Evolutionary conservation across 2,797 vertebrate genomes (phyloP).

Genomic region (Florisuga fusca): DNA sequence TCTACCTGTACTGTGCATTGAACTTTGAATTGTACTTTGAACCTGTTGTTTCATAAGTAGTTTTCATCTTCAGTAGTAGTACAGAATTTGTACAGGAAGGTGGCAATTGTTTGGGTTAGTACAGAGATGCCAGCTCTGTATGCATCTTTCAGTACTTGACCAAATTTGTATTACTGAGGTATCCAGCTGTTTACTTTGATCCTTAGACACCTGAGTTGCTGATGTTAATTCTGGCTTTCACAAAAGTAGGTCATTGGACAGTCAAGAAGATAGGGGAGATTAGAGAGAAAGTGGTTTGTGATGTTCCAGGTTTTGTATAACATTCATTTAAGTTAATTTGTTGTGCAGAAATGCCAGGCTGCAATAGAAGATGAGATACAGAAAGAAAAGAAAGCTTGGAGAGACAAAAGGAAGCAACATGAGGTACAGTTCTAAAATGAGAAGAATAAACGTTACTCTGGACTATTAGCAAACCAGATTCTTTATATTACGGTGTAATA

Average conservation of each 20-base stretch:
- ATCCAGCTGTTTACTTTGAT: background rate
- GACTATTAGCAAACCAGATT: background rate
- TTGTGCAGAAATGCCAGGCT: slow-evolving; percentile 78
- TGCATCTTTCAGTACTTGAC: background rate
- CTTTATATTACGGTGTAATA: background rate
- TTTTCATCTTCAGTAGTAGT: background rate
- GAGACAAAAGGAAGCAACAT: slow-evolving; percentile 80
- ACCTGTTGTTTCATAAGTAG: background rate
- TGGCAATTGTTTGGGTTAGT: background rate
- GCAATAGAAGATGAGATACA: slow-evolving; percentile 75
- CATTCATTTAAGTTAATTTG: slow-evolving; percentile 12
- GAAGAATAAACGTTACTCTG: background rate
- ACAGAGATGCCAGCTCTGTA: background rate
- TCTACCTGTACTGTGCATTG: background rate
- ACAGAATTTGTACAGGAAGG: background rate
- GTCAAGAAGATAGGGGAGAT: background rate
- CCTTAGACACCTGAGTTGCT: background rate
- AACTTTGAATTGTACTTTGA: too few relatives aligned
- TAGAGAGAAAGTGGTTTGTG: background rate
- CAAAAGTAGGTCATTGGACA: background rate
- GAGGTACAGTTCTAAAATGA: slow-evolving; percentile 77
- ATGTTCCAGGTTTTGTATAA: background rate
- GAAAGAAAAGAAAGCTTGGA: slow-evolving; percentile 79
- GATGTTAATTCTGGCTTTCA: background rate
- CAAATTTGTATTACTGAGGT: background rate